Evolutionary conservation across 1,140 invertebrate species (phyloP), one percentile per base, ranked within the genome.

Genomic region (Zophobas morio): DNA sequence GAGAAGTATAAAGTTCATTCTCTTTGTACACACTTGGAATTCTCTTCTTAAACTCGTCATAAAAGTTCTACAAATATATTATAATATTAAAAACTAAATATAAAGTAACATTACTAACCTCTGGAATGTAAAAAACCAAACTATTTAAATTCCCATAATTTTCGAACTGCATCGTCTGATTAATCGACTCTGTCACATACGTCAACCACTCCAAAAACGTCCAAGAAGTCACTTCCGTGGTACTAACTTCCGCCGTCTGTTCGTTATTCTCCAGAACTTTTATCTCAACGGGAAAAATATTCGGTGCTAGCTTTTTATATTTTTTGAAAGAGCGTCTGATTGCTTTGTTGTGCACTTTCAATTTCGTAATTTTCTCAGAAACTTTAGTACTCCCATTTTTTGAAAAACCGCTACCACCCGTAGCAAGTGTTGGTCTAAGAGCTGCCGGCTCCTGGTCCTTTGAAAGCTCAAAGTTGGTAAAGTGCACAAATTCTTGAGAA

Each of bases 91-190:
- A 33, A 78, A 77, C 81, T 83, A 46, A 51, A 46, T 72, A 51
- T 35, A 36, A 4, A 56, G 34, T 35, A 56, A 0, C 39, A 34
- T 40, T 5, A 42, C 5, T 37, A n/a, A 90, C 89, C 77, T 91
- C 88, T 1, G 93, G 93, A 49, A 92, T 90, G 81, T 93, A 91
- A 84, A 94, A 95, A 37, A 93, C 89, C 36, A 94, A 84, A 0
- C 93, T 91, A 37, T 93, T 91, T 3, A 94, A 92, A 85, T 90
- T 90, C 75, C 93, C 93, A 84, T 89, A 88, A 82, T 93, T 93
- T 80, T 93, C 91, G 85, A 91, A 94, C 86, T 94, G 92, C 93
- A 95, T 94, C 1, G 92, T 91, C 83, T 93, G 90, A 86, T 95
- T 95, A 70, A 95, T 93, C 71, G 91, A 87, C 84, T 95, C 94